Evolutionary conservation across 2,797 vertebrate species (phyloP).

Genomic region (Microcaecilia unicolor): DNA sequence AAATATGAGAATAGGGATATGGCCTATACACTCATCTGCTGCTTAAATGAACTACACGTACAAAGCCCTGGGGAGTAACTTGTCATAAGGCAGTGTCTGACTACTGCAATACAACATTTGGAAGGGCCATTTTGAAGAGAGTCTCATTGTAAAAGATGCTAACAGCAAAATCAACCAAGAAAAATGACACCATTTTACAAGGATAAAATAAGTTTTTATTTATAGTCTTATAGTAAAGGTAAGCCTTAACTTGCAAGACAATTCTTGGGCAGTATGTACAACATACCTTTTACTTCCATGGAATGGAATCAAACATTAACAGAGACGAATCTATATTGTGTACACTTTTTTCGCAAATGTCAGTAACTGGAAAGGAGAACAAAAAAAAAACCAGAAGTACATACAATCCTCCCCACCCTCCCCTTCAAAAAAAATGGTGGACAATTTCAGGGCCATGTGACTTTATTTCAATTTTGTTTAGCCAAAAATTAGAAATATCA

Average conservation of each 20-base stretch:
- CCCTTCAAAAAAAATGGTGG: too few relatives aligned
- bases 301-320: conserved; percentile 71
- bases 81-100: too few relatives aligned
- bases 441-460: too few relatives aligned
- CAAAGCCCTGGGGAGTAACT: too few relatives aligned
- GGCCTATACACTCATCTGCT: too few relatives aligned
- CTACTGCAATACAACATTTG: too few relatives aligned
- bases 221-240: conserved; percentile 95
- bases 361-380: conserved; percentile 61
- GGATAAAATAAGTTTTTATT: conserved; percentile 93
- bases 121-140: too few relatives aligned
- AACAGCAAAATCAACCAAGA: background rate
- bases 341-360: conserved; percentile 63
- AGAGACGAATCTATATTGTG: conserved; percentile 60
- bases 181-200: conserved; percentile 30
- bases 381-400: conserved; percentile 55
- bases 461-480: too few relatives aligned
- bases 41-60: too few relatives aligned
- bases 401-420: too few relatives aligned
- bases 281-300: conserved; percentile 90
- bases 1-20: too few relatives aligned
- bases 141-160: too few relatives aligned
- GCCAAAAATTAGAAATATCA: background rate
- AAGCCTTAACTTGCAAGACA: conserved; percentile 94
- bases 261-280: conserved; percentile 91